These are phyloP conservation scores for Synergus gifuensis DNA, from an alignment of 2,888 invertebrate genomes.

Conservation along the genomic window DNA sequence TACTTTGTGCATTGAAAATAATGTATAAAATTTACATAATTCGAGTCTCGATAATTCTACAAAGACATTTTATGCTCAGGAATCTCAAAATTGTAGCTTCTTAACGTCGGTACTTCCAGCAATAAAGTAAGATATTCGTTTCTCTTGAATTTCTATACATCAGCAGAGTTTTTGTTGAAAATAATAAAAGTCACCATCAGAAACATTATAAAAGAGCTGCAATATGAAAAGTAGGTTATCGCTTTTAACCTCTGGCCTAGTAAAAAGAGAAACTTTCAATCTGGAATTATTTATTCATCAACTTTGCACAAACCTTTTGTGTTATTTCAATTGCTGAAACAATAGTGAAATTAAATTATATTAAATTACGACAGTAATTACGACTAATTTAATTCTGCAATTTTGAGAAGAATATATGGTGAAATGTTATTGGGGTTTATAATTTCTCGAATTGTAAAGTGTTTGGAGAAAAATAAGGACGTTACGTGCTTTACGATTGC, in stretches of 20 bases:
- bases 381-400: no score
- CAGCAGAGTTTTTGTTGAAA: background rate
- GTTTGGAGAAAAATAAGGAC: slow-evolving; percentile 7
- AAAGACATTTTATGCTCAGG: background rate
- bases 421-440: background rate
- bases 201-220: background rate
- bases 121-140: background rate
- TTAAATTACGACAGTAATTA: background rate
- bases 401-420: background rate
- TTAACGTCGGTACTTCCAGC: background rate
- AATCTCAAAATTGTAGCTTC: background rate
- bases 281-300: background rate
- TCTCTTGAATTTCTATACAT: background rate
- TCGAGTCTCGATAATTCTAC: slow-evolving; percentile 5
- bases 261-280: background rate
- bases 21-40: slow-evolving; percentile 33
- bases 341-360: background rate
- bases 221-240: background rate
- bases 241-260: background rate
- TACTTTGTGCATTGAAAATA: slow-evolving; percentile 26
- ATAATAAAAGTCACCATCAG: background rate
- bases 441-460: slow-evolving; percentile 13
- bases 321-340: background rate
- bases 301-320: background rate
- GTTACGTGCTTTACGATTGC: slow-evolving; percentile 26